A percentile compares a stretch with the other conserved stretches of the same genome.
These are phyloP conservation scores for sheep (Ovis aries) DNA, from an alignment of 2,113 vertebrate species.

Conservation along the genomic window DNA sequence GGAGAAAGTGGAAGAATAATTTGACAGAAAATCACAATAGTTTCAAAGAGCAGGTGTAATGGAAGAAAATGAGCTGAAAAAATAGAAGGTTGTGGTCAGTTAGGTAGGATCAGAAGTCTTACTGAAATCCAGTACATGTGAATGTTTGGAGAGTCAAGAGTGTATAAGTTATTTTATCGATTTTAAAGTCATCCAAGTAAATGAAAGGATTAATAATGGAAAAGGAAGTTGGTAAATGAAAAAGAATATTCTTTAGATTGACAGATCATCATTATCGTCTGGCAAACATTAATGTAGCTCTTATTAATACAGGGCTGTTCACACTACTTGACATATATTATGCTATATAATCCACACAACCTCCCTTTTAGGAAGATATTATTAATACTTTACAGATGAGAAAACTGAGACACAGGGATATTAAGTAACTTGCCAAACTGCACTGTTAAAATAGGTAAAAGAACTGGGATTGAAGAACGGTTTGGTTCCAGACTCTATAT, in stretches of 20 bases:
- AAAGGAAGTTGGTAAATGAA: not conserved
- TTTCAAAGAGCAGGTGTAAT: not conserved
- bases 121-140: not conserved
- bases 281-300: not conserved
- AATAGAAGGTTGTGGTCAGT: not conserved
- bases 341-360: not conserved
- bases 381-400: not conserved
- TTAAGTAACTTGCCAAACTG: not conserved
- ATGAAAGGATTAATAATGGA: not conserved
- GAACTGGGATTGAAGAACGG: not conserved
- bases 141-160: not conserved
- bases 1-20: not conserved
- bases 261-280: not conserved
- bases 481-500: not conserved
- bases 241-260: not conserved
- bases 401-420: not conserved
- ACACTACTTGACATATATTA: not conserved
- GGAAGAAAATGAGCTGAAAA: not conserved
- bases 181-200: not conserved
- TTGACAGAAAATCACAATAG: not conserved
- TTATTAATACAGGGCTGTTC: not conserved
- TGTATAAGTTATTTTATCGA: not conserved
- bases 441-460: not conserved
- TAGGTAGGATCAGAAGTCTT: not conserved
- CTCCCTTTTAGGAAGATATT: not conserved